Evolutionary conservation across 2,888 invertebrate species (phyloP).

Genomic region (Heliconius hortense): DNA sequence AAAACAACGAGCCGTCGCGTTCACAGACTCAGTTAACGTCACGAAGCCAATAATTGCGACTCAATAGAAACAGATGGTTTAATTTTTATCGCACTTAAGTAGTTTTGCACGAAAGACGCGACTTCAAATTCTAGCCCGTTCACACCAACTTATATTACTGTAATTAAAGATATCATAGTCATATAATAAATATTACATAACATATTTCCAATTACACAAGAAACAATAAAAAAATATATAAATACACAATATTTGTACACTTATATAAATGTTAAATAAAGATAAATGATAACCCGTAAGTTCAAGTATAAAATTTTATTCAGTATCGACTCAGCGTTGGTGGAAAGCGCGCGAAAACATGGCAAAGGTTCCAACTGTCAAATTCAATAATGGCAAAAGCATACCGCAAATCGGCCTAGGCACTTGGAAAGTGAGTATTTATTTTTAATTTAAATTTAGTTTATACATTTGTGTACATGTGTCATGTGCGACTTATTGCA

Average conservation of each 20-base stretch:
- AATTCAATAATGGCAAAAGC: constrained; percentile 58
- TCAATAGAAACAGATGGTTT: no score
- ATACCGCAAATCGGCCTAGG: constrained; percentile 61
- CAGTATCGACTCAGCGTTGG: constrained; percentile 23
- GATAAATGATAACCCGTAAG: constrained; percentile 13
- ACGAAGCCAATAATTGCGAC: no score
- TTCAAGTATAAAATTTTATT: constrained; percentile 1
- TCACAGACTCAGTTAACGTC: no score
- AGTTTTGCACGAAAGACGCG: no score
- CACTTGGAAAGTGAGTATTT: constrained; percentile 58
- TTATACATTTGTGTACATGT: no score
- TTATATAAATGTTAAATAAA: not conserved
- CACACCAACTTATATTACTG: no score
- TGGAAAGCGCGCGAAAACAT: constrained; percentile 46
- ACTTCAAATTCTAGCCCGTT: no score
- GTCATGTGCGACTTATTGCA: no score
- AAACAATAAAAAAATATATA: not conserved
- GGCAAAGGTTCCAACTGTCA: constrained; percentile 54
- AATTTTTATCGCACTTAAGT: no score
- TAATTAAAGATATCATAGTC: no score
- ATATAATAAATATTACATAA: not conserved
- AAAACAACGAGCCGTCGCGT: no score
- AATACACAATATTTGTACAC: not conserved
- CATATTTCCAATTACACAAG: not conserved
- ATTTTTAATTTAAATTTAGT: not conserved